Percentiles rank a stretch among this genome's conserved stretches.
These are phyloP conservation scores for Scortum barcoo DNA, from an alignment of 2,113 vertebrate genomes.

Conservation along the genomic window DNA sequence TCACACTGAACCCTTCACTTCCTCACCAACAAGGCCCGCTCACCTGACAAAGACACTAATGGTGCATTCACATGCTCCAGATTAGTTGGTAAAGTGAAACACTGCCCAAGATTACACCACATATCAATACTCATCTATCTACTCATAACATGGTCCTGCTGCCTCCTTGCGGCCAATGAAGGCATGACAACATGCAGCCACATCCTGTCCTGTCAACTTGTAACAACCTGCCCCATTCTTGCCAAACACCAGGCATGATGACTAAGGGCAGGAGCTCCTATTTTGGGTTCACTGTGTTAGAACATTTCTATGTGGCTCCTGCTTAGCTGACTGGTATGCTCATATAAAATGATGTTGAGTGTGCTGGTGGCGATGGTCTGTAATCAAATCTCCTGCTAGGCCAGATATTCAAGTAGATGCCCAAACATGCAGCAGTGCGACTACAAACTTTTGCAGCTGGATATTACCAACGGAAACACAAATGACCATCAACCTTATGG, in stretches of 20 bases:
- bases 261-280: not conserved
- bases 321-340: not conserved
- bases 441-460: not conserved
- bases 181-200: not conserved
- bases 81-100: not conserved
- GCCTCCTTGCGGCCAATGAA: conserved; percentile 15
- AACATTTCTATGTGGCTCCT: not conserved
- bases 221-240: too few species aligned
- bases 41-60: not conserved
- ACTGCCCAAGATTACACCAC: not conserved
- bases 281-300: not conserved
- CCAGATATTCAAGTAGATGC: too few species aligned
- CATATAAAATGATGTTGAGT: too few species aligned
- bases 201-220: not conserved
- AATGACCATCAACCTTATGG: conserved; percentile 18
- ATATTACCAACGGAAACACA: not conserved
- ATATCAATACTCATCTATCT: too few species aligned
- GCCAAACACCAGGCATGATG: not conserved
- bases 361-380: not conserved
- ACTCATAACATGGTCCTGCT: too few species aligned
- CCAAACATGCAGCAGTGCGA: not conserved
- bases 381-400: not conserved
- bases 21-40: too few species aligned
- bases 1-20: too few species aligned
- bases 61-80: not conserved